Percentiles rank a stretch among this genome's conserved stretches.
Conservation (phyloP, 2,113 vertebrate genomes). For the Synchiropus splendidus region DNA sequence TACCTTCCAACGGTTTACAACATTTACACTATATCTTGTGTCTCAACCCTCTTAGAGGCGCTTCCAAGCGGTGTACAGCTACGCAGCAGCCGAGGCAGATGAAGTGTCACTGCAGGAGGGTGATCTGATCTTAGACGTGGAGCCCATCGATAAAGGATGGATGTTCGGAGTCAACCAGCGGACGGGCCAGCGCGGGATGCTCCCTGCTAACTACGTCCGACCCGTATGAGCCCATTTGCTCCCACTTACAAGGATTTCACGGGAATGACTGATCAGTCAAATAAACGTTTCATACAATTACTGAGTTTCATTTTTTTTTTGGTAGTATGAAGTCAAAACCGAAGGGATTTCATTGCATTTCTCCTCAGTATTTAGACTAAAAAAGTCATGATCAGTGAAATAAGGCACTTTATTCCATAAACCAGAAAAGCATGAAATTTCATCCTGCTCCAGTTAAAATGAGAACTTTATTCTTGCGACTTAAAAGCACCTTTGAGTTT, state of each 20-base stretch:
- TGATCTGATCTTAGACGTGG: slow-evolving; percentile 83
- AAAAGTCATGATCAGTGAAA: too few relatives aligned
- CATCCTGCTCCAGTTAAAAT: background rate
- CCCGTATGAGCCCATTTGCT: slow-evolving; percentile 59
- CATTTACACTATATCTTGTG: background rate
- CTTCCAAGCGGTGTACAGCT: slow-evolving; percentile 86
- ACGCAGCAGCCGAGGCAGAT: slow-evolving; percentile 80
- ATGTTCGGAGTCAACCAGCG: slow-evolving; percentile 93
- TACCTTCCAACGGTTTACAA: too few relatives aligned
- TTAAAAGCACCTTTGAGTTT: background rate
- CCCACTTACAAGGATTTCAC: background rate
- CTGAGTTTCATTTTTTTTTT: too few relatives aligned
- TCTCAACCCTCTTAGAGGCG: slow-evolving; percentile 65
- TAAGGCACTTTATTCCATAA: too few relatives aligned
- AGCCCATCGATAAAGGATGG: slow-evolving; percentile 93
- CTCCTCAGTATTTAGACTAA: too few relatives aligned
- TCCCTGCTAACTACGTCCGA: slow-evolving; percentile 90
- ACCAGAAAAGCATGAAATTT: background rate
- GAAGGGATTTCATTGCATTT: too few relatives aligned
- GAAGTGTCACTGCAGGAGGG: slow-evolving; percentile 91
- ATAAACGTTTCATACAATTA: slow-evolving; percentile 3
- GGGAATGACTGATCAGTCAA: too few relatives aligned
- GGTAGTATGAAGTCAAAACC: too few relatives aligned
- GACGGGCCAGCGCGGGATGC: slow-evolving; percentile 87
- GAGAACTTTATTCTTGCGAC: background rate